These are phyloP conservation scores for Trypoxylus dichotomus DNA, from an alignment of 1,140 invertebrate species.

Conservation along the genomic window DNA sequence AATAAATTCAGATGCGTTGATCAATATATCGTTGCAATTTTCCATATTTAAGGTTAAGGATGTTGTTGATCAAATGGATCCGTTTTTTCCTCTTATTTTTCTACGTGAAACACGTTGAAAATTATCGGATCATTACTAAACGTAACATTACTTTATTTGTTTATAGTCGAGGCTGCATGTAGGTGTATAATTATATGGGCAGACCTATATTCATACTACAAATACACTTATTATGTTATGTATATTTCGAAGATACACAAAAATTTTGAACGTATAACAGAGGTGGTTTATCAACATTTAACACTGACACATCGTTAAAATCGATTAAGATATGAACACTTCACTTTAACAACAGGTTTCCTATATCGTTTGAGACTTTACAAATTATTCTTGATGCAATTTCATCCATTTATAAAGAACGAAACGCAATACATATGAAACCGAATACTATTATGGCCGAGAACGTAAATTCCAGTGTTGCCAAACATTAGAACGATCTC, in stretches of 20 bases:
- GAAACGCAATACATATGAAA: slow-evolving; percentile 5
- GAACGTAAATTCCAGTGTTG: background rate
- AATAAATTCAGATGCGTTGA: slow-evolving; percentile 60
- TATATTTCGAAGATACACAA: slow-evolving; percentile 4
- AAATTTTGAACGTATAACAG: background rate
- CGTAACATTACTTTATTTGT: slow-evolving; percentile 14
- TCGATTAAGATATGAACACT: background rate
- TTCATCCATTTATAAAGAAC: background rate
- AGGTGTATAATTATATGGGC: background rate
- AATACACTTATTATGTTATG: background rate
- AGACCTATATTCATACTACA: background rate
- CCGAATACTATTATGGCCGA: background rate
- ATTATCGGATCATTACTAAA: background rate
- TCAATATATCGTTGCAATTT: slow-evolving; percentile 55
- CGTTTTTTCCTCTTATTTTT: background rate
- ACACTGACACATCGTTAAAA: background rate
- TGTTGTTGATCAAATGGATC: background rate
- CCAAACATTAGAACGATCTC: background rate
- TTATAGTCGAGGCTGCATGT: slow-evolving; percentile 9
- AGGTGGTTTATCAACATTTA: background rate
- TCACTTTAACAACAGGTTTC: background rate
- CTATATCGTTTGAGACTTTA: background rate
- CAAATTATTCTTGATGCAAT: background rate
- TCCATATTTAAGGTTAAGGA: slow-evolving; percentile 51
- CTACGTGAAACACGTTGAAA: background rate